Evolutionary conservation across 2,113 vertebrate species (phyloP), one percentile per base, ranked within the genome.

Genomic region (Hoplias malabaricus): DNA sequence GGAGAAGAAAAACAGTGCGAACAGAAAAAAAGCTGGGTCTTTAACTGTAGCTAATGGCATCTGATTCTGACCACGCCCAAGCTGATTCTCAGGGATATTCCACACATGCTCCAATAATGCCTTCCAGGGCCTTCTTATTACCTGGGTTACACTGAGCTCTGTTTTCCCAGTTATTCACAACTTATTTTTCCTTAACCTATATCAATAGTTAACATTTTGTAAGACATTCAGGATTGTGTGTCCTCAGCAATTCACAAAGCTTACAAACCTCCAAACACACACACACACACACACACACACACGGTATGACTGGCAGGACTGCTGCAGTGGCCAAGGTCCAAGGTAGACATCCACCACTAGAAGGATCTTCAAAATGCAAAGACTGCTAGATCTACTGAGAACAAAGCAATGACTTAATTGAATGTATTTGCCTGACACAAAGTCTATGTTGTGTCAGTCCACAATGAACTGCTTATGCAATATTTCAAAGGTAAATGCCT

Each of bases 141-240:
- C 66, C 72, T 79, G 71, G 25, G 80, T 36, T 19, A 43, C 50
- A 43, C 25, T 33, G 27, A 38, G 36, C 66, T 72, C 42, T 19
- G 29, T 42, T 75, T 77, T 79, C 69, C 77, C 53, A 61, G 69
- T 75, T 75, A 53, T 75, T 75, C 50, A 27, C 53, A 38, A 48
- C 69, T 79, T 75, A 43, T 80, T 59, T 84, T 82, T 79, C 73
- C 79, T 83, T 83, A 83, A 69, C 76, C 73, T 82, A 82, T 71
- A 82, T 72, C 76, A 79, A 79, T 84, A 84, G 79, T 48, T 83
- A 75, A 78, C 79, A 81, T 81, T 83, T 75, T 57, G 42, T 40
- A 53, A 70, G 82, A 83, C 70, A 78, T 83, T 77, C 50, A 70
- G 67, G 66, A 36, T 78, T 6, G 57, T 50, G 67, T 69, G 43